Evolutionary conservation across 1,140 invertebrate genomes (phyloP).

Genomic region (Leguminivora glycinivorella): DNA sequence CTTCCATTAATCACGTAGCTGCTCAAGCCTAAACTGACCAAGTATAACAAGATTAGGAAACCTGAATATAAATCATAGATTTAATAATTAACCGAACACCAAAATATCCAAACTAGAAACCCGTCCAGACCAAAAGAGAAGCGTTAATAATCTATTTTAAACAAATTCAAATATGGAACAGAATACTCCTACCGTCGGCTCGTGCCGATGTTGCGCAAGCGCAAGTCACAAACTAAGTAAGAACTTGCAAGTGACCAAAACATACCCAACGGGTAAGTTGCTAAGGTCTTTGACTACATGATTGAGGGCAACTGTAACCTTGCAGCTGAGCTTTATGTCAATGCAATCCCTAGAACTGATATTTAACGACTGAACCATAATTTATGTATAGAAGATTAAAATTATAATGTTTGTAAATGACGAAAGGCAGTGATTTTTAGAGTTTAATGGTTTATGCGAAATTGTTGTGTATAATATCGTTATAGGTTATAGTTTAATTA

Average conservation of each 20-base stretch:
- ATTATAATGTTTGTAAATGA: constrained; percentile 58
- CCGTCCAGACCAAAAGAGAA: constrained; percentile 20
- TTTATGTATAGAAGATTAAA: constrained; percentile 69
- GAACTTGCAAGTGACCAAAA: constrained; percentile 34
- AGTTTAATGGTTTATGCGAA: constrained; percentile 31
- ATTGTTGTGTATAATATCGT: neutral
- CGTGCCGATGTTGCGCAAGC: constrained; percentile 55
- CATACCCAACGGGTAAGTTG: constrained; percentile 35
- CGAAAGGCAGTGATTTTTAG: constrained; percentile 47
- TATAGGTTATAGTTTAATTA: too few relatives aligned
- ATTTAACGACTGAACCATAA: constrained; percentile 64
- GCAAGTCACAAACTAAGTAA: constrained; percentile 37
- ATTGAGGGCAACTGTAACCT: constrained; percentile 39
- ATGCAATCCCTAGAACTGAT: constrained; percentile 62
- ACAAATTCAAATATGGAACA: constrained; percentile 22
- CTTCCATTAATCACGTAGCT: neutral
- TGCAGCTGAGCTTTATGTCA: constrained; percentile 56
- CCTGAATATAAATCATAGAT: constrained; percentile 20
- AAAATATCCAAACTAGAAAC: constrained; percentile 21
- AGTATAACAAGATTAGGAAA: neutral
- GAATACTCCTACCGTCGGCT: constrained; percentile 34
- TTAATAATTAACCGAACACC: neutral
- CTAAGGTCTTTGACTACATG: constrained; percentile 32
- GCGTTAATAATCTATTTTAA: constrained; percentile 23
- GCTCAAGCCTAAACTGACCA: neutral